Conservation (phyloP, 2,797 vertebrate species). For the Girardinus metallicus region DNA sequence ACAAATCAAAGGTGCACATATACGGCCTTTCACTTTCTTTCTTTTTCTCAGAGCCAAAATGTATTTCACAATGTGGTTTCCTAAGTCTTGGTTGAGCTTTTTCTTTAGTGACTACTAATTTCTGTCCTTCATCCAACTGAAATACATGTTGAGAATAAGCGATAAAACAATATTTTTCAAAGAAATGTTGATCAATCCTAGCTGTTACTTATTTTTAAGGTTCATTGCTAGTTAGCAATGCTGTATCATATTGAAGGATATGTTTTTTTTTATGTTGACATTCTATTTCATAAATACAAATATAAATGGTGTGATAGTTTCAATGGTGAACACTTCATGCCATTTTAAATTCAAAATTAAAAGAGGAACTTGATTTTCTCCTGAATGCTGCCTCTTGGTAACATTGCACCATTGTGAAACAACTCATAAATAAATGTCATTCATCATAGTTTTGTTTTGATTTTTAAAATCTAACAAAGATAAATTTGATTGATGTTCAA, state of each 20-base stretch:
- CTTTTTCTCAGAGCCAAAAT: conserved; percentile 27
- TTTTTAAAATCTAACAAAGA: background rate
- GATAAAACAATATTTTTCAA: background rate
- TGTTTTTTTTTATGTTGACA: background rate
- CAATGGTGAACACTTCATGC: background rate
- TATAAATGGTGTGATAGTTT: background rate
- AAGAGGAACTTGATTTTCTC: background rate
- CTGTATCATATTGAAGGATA: background rate
- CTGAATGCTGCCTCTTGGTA: background rate
- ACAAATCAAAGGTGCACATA: conserved; percentile 52
- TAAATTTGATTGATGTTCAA: background rate
- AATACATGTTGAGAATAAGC: conserved; percentile 19
- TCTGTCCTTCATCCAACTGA: conserved; percentile 1
- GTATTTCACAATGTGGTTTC: conserved; percentile 61
- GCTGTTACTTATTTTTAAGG: background rate
- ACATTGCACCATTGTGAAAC: background rate
- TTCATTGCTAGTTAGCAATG: background rate
- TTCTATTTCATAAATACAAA: background rate
- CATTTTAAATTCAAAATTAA: background rate
- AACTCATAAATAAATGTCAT: background rate
- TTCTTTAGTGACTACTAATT: background rate
- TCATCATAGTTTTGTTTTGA: background rate
- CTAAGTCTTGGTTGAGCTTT: conserved; percentile 44
- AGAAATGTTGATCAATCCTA: background rate
- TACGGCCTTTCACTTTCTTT: conserved; percentile 4